A percentile compares a stretch with the other conserved stretches of the same genome.
phyloP scores from a whole-genome alignment of 2,113 vertebrate species.

The Barnardius zonarius region DNA sequence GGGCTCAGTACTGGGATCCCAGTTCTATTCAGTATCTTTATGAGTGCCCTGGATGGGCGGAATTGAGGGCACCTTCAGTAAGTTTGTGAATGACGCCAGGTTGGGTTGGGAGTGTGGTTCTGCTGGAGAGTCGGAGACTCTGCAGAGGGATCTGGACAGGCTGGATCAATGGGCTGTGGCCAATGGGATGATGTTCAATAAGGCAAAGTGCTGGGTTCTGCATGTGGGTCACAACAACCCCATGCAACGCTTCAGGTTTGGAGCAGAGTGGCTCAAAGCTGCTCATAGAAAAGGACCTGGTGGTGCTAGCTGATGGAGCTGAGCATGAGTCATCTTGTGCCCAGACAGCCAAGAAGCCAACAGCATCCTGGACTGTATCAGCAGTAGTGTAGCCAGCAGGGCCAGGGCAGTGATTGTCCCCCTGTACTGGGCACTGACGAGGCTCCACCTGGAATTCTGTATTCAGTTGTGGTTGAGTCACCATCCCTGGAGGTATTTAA shows the following conservation, averaged over 20 bases:
- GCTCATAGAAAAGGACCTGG: neutral
- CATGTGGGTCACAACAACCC: neutral
- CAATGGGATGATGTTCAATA: neutral
- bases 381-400: neutral
- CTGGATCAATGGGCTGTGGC: neutral
- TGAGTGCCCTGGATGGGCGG: neutral
- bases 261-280: neutral
- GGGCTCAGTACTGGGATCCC: neutral
- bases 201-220: neutral
- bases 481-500: neutral
- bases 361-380: neutral
- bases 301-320: neutral
- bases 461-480: neutral
- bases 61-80: neutral
- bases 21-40: neutral
- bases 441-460: neutral
- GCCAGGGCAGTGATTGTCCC: neutral
- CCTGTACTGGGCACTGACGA: neutral
- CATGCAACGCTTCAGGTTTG: neutral
- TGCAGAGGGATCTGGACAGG: neutral
- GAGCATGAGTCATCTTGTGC: neutral
- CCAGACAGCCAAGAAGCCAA: neutral
- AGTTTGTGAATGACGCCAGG: neutral
- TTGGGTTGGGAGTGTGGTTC: neutral
- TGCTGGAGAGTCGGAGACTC: neutral